Evolutionary conservation across 2,113 vertebrate genomes (phyloP), one percentile per base, ranked within the genome.

Genomic region (Aptenodytes forsteri): DNA sequence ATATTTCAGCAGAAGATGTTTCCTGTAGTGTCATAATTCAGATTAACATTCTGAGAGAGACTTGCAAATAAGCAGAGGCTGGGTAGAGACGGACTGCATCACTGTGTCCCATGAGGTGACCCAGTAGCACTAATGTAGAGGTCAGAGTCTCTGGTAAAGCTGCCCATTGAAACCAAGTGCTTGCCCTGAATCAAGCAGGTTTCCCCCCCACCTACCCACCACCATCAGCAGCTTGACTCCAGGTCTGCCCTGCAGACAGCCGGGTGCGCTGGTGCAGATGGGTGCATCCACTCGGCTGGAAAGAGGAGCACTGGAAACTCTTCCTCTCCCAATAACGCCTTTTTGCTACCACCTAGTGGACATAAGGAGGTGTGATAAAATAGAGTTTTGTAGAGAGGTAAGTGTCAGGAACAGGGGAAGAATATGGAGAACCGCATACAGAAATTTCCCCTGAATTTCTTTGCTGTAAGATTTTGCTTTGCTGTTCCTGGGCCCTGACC

Each of bases 281-380:
- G 32, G 12, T 7, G 20, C 30, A 0, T 22, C 29, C 26, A 6
- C 23, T 12, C 1, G 5, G 13, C 3, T 1, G 19, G 14, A 8
- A 36, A 44, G 36, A 23, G n/a, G 22, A 61, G 16, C 10, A 1
- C 36, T 2, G 67, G 40, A 16, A 71, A 40, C 0, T 4, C 29
- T 58, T 59, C 9, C 5, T 21, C 62, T 56, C 40, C 52, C 58
- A 56, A 9, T 6, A 34, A 4, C 5, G 95, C 59, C 36, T 55
- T 70, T 77, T 42, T 97, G 93, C 96, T 96, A 65, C 97, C 96
- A 96, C 64, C 95, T 96, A 91, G 94, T 55, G 96, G 96, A 46
- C 44, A 23, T 1, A 7, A 13, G 14, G 25, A 34, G 12, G 4
- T 26, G 55, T 4, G 56, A 15, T 19, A 47, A 14, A 34, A 11